Evolutionary conservation across 2,888 invertebrate species (phyloP).

Genomic region (Sussaba pulchella): DNA sequence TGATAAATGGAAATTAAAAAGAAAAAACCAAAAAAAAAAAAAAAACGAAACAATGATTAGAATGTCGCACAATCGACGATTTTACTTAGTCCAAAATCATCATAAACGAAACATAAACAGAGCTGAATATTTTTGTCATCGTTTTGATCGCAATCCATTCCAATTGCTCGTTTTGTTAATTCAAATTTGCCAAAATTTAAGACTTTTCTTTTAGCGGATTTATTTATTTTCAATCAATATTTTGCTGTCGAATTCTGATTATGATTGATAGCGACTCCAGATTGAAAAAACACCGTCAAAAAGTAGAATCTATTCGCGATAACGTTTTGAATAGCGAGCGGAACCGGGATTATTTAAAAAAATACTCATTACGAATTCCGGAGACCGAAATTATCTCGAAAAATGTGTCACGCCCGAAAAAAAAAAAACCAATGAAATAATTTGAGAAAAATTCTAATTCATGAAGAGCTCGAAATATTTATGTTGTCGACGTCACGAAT

Average conservation of each 20-base stretch:
- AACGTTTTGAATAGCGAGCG: background rate
- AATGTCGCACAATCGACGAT: conserved; percentile 58
- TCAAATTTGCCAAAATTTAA: background rate
- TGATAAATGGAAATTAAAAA: too few relatives aligned
- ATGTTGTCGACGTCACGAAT: too few relatives aligned
- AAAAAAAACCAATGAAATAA: too few relatives aligned
- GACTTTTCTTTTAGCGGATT: too few relatives aligned
- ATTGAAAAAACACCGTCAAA: conserved; percentile 15
- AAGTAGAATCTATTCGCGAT: conserved; percentile 48
- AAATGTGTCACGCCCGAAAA: background rate
- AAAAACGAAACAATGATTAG: background rate
- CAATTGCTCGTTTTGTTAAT: background rate
- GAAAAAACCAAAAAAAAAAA: background rate
- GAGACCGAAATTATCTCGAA: background rate
- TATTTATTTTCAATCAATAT: too few relatives aligned
- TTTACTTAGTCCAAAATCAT: conserved; percentile 36
- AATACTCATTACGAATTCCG: background rate
- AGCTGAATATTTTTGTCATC: background rate
- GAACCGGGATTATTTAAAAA: background rate
- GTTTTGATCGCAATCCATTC: background rate
- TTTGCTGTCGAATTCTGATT: background rate
- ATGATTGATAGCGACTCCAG: background rate
- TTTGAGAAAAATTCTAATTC: too few relatives aligned
- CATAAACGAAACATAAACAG: conserved; percentile 1
- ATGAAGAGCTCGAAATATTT: background rate